Conservation (phyloP, 1,140 invertebrate species). For the Bicyclus anynana region DNA sequence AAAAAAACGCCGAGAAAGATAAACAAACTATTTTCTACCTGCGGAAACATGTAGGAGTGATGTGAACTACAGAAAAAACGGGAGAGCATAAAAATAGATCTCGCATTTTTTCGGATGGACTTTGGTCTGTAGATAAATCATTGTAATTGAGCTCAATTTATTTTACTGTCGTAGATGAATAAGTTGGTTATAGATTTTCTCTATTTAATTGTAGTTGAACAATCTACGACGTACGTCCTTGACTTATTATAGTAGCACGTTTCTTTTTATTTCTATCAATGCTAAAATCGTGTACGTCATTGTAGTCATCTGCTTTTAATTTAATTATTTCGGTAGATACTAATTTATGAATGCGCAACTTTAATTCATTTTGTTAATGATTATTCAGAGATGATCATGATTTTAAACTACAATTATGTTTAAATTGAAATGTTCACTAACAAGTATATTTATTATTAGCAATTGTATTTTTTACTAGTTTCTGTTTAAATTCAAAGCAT, state of each 20-base stretch:
- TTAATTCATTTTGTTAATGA: too few relatives aligned
- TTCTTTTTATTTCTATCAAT: background rate
- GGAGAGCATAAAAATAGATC: constrained; percentile 12
- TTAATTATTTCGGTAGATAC: background rate
- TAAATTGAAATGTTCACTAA: too few relatives aligned
- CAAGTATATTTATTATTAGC: too few relatives aligned
- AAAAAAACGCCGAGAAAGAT: too few relatives aligned
- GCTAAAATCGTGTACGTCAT: background rate
- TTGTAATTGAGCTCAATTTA: constrained; percentile 10
- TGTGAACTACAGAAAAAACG: constrained; percentile 4
- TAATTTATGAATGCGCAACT: too few relatives aligned
- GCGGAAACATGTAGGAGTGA: background rate
- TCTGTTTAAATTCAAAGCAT: too few relatives aligned
- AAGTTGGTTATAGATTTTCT: background rate
- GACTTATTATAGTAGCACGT: background rate
- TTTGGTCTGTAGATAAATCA: constrained; percentile 14
- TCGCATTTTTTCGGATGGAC: constrained; percentile 11
- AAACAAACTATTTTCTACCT: background rate
- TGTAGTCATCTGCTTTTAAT: background rate
- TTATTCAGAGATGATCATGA: too few relatives aligned
- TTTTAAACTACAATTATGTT: too few relatives aligned
- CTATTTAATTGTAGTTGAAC: background rate
- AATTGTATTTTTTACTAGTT: too few relatives aligned
- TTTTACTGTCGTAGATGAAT: background rate
- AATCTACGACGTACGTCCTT: background rate